Conservation (phyloP, 2,888 invertebrate species). For the Scaptomyza flava region DNA sequence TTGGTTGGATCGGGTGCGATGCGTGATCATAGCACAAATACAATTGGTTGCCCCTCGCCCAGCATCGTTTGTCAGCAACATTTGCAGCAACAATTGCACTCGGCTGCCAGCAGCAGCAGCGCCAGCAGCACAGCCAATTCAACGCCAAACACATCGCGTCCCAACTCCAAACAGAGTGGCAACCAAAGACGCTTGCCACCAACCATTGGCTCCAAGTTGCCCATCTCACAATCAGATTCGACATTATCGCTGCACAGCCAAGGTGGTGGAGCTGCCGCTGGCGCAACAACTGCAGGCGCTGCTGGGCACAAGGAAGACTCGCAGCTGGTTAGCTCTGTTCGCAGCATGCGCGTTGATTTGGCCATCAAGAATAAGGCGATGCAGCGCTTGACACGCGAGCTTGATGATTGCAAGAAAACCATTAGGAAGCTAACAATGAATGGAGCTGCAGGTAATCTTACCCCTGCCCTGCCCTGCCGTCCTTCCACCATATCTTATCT, state of each 20-base stretch:
- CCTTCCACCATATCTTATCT: too few relatives aligned
- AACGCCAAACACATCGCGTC: slow-evolving; percentile 83
- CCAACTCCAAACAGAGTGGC: slow-evolving; percentile 85
- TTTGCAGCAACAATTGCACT: slow-evolving; percentile 62
- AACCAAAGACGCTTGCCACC: slow-evolving; percentile 77
- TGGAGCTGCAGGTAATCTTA: slow-evolving; percentile 85
- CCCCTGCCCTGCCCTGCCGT: neutral
- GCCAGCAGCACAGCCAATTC: slow-evolving; percentile 84
- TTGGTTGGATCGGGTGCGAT: slow-evolving; percentile 28
- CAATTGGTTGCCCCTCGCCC: slow-evolving; percentile 78
- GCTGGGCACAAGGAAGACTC: slow-evolving; percentile 87
- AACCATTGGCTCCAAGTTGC: slow-evolving; percentile 83
- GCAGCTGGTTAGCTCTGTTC: slow-evolving; percentile 91
- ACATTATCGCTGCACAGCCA: slow-evolving; percentile 77
- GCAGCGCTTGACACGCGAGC: slow-evolving; percentile 89
- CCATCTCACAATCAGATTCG: slow-evolving; percentile 86
- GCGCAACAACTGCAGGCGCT: slow-evolving; percentile 4
- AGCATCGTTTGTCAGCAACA: slow-evolving; percentile 62
- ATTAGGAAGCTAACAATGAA: slow-evolving; percentile 86
- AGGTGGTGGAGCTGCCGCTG: slow-evolving; percentile 80
- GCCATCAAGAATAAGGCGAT: slow-evolving; percentile 90
- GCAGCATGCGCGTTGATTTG: slow-evolving; percentile 90
- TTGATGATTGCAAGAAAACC: slow-evolving; percentile 91
- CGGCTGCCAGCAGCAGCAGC: slow-evolving; percentile 81
- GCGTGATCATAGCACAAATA: slow-evolving; percentile 79